Evolutionary conservation across 2,888 invertebrate genomes (phyloP), one percentile per base, ranked within the genome.

Genomic region (Leptinotarsa juncta): DNA sequence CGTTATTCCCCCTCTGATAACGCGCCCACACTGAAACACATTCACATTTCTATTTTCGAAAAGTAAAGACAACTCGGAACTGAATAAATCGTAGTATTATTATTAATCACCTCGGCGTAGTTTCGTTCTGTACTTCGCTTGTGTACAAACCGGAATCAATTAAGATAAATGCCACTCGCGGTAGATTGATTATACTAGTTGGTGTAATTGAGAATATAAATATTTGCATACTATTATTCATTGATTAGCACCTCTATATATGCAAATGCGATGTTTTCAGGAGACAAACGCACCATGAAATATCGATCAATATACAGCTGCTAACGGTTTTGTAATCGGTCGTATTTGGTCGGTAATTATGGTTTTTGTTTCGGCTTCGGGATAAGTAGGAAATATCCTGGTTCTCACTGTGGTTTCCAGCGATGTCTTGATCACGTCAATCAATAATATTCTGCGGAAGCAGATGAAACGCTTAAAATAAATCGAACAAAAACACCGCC

Each of bases 211-310:
- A 57, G 65, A 73, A 73, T 70, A 70, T 73, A 76, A 76, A 76
- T 76, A 73, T 76, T 76, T 73, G 75, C 75, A 76, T 76, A 73
- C 75, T 73, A 73, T 71, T 68, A 74, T 74, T 70, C 70, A 72
- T 57, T 76, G 75, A 76, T 76, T 76, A 76, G 67, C 72, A 73
- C 75, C 71, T 76, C 72, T 67, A 71, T 69, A 57, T 69, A 69
- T 69, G 69, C 69, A 69, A 69, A 69, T 69, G 15, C 18, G 23
- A 55, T 18, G 68, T 68, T 55, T 68, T 55, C 68, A 42, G 48
- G 60, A 69, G 48, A 69, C 69, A 57, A 69, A 69, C 42, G 55
- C 67, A 32, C 74, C 71, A 69, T 74, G 71, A 74, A 74, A 74
- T 74, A 71, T 70, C 74, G 68, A 74, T 74, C 74, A 65, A 42